Conservation (phyloP, 2,113 vertebrate genomes). For the Cercopithecus mona region DNA sequence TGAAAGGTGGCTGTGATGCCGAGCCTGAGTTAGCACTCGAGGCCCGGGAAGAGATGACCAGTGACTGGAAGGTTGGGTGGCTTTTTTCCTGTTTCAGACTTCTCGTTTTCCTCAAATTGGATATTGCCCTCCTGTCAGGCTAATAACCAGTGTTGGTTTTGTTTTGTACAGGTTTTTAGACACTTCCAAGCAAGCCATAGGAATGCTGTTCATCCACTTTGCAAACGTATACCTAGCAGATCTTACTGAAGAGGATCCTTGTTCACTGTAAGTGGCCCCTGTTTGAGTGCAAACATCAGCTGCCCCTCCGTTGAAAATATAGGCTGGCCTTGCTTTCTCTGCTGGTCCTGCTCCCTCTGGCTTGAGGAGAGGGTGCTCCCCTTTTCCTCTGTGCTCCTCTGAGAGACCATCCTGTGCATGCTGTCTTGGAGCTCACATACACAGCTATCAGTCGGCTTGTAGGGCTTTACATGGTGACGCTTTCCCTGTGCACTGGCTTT, state of each 20-base stretch:
- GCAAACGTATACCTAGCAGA: constrained; percentile 98
- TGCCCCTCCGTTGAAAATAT: not conserved
- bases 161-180: constrained; percentile 93
- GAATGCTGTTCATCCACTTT: constrained; percentile 99
- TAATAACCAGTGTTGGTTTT: constrained; percentile 40
- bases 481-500: not conserved
- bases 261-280: constrained; percentile 93
- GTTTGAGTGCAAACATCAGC: not conserved
- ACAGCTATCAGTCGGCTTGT: not conserved
- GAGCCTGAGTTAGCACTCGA: not conserved
- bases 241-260: constrained; percentile 97
- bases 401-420: not conserved
- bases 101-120: not conserved
- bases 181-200: constrained; percentile 99
- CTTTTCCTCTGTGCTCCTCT: not conserved
- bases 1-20: not conserved
- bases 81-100: not conserved
- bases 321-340: not conserved
- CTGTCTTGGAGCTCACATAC: not conserved
- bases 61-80: not conserved
- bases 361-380: not conserved
- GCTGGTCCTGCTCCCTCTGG: not conserved
- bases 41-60: not conserved
- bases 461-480: not conserved
- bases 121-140: not conserved